Evolutionary conservation across 2,113 vertebrate species (phyloP).

Genomic region (Piaya cayana): DNA sequence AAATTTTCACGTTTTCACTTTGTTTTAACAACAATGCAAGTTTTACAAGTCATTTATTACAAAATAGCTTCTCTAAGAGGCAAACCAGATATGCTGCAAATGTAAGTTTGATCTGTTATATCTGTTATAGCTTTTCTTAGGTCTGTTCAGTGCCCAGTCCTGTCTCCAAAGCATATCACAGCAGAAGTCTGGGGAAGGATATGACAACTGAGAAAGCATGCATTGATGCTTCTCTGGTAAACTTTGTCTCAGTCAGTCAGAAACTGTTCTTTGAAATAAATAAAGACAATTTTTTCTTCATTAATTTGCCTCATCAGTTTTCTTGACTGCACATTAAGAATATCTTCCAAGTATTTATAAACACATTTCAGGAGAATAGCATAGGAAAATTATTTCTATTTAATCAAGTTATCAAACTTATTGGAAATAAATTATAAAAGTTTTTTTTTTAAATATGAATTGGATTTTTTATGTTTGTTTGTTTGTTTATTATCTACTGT

Average conservation of each 20-base stretch:
- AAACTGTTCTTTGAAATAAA: neutral
- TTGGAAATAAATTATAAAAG: neutral
- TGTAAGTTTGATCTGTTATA: neutral
- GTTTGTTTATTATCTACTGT: neutral
- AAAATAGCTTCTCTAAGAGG: neutral
- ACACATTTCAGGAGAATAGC: neutral
- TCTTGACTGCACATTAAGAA: neutral
- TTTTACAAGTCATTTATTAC: neutral
- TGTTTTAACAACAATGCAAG: neutral
- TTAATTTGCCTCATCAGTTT: neutral
- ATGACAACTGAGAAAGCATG: neutral
- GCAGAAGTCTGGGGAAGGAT: neutral
- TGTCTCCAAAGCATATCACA: neutral
- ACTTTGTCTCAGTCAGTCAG: neutral
- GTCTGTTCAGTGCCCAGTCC: neutral
- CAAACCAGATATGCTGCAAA: neutral
- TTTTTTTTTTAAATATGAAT: rapidly evolving
- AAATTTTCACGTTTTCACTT: neutral
- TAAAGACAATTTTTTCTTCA: neutral
- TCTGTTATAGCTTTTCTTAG: neutral
- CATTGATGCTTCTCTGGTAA: neutral
- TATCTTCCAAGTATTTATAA: neutral
- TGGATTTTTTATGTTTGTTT: neutral
- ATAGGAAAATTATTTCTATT: neutral
- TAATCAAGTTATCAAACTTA: neutral